Conservation (phyloP, 2,888 invertebrate species). For the Cylloceria caligata region DNA sequence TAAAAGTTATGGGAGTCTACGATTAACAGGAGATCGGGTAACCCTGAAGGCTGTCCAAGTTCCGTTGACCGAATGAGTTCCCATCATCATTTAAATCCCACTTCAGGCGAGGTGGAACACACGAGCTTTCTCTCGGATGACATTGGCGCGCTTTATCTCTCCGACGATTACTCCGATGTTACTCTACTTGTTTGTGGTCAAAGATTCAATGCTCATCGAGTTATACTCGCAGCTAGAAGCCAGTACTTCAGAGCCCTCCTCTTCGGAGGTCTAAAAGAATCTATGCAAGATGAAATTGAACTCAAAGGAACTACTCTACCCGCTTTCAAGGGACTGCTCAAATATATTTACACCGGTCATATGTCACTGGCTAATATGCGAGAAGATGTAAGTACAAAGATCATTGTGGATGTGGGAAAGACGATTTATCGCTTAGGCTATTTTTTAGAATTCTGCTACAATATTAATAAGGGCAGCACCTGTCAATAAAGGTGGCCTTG, state of each 20-base stretch:
- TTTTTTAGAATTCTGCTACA: neutral
- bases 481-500: no score
- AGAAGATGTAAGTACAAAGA: slow-evolving; percentile 85
- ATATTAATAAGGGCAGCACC: neutral
- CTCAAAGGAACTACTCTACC: slow-evolving; percentile 93
- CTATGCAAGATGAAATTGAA: slow-evolving; percentile 92
- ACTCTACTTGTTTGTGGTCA: slow-evolving; percentile 93
- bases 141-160: slow-evolving; percentile 93
- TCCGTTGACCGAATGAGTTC: slow-evolving; percentile 78
- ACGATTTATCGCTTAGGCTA: neutral
- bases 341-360: slow-evolving; percentile 97
- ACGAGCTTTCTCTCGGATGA: slow-evolving; percentile 92
- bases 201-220: slow-evolving; percentile 89
- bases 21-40: slow-evolving; percentile 24
- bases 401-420: slow-evolving; percentile 30
- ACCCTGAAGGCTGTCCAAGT: slow-evolving; percentile 25
- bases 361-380: slow-evolving; percentile 86
- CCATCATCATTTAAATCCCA: slow-evolving; percentile 79
- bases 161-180: slow-evolving; percentile 96
- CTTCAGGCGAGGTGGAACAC: slow-evolving; percentile 88
- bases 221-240: slow-evolving; percentile 97
- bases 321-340: slow-evolving; percentile 95
- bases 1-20: neutral
- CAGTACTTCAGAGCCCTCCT: slow-evolving; percentile 96
- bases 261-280: slow-evolving; percentile 92